These are phyloP conservation scores for Procambarus clarkii DNA, from an alignment of 1,140 invertebrate species.

Conservation along the genomic window DNA sequence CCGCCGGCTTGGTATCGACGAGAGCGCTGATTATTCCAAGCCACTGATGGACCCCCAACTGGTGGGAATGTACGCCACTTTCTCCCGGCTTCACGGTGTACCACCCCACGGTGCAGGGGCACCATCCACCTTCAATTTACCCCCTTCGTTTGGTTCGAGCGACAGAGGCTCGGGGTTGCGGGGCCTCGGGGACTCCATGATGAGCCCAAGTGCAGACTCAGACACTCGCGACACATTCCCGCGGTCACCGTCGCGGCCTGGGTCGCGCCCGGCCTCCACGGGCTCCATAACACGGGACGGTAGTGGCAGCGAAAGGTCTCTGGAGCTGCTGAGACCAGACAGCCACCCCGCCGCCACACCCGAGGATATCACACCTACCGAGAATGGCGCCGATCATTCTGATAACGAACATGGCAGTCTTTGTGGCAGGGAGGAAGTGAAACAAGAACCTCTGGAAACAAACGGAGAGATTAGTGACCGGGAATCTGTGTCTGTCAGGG, in stretches of 20 bases:
- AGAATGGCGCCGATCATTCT: constrained; percentile 70
- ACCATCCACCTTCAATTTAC: constrained; percentile 70
- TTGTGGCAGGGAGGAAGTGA: constrained; percentile 60
- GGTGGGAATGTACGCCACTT: constrained; percentile 71
- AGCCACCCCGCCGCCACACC: constrained; percentile 50
- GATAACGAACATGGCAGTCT: constrained; percentile 68
- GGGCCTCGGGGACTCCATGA: constrained; percentile 63
- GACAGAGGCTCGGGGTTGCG: constrained; percentile 69
- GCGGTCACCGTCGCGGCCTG: constrained; percentile 70
- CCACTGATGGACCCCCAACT: constrained; percentile 84
- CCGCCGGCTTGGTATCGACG: constrained; percentile 94
- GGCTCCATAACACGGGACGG: constrained; percentile 70
- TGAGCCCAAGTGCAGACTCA: constrained; percentile 71
- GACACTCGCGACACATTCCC: constrained; percentile 71
- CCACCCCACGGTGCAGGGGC: constrained; percentile 58
- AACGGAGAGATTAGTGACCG: constrained; percentile 61
- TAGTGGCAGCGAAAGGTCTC: constrained; percentile 66
- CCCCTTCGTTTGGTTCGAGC: constrained; percentile 70
- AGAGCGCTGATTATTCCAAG: constrained; percentile 93
- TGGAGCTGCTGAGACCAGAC: constrained; percentile 65
- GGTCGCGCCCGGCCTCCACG: constrained; percentile 69
- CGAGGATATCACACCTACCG: constrained; percentile 62
- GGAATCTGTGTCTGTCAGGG: constrained; percentile 52
- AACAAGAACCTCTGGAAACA: constrained; percentile 57
- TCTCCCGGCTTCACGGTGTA: constrained; percentile 70